These are phyloP conservation scores for Porites lutea DNA, from an alignment of 64 coral and sea anemone genomes.

Conservation along the genomic window DNA sequence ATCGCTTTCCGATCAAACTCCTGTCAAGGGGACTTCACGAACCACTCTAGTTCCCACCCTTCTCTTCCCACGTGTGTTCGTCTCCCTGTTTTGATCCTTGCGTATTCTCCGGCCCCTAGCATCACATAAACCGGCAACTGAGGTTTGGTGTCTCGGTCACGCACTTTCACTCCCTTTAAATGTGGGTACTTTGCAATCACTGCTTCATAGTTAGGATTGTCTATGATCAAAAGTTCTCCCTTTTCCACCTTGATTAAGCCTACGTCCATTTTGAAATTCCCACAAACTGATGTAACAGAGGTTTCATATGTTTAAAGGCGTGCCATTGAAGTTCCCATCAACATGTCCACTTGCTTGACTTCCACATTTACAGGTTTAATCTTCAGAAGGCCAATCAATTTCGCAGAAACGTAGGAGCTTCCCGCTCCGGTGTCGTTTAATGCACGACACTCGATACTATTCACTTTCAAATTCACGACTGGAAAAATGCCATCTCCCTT, in stretches of 20 bases:
- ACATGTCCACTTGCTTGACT: slow-evolving; percentile 20
- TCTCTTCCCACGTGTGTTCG: too few relatives aligned
- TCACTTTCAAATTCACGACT: slow-evolving; percentile 21
- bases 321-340: slow-evolving; percentile 9
- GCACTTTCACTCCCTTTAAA: too few relatives aligned
- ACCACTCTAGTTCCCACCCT: too few relatives aligned
- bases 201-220: too few relatives aligned
- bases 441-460: slow-evolving; percentile 18
- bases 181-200: too few relatives aligned
- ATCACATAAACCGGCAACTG: too few relatives aligned
- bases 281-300: not conserved
- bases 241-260: too few relatives aligned
- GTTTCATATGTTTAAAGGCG: slow-evolving; percentile 20
- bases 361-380: slow-evolving; percentile 12
- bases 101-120: too few relatives aligned
- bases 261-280: not conserved
- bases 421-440: slow-evolving; percentile 13
- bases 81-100: too few relatives aligned
- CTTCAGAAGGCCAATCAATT: slow-evolving; percentile 25
- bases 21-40: too few relatives aligned
- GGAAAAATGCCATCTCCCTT: slow-evolving; percentile 37
- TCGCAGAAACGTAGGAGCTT: slow-evolving; percentile 28
- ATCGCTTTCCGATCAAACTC: not conserved
- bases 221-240: too few relatives aligned
- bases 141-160: too few relatives aligned